Base-by-base conservation (phyloP, 2,888 invertebrate genomes). In the Melipona beecheii region DNA sequence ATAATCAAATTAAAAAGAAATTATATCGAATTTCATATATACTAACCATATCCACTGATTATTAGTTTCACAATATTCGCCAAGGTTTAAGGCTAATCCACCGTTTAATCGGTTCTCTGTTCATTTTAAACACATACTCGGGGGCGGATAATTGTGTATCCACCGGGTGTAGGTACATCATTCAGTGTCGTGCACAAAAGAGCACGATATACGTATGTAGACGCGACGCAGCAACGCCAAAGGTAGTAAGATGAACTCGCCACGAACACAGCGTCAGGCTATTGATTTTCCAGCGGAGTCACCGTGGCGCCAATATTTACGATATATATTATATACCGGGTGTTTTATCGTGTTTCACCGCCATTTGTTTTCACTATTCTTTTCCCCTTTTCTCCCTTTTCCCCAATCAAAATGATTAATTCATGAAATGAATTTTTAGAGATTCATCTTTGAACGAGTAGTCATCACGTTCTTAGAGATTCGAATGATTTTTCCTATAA, bases 251-350 rank as follows among this genome's bases (percentile, higher is more conserved):
- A 89, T 81, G 90, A 84, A 85, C 84, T 80, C 77, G 84, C 81
- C 85, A 78, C 66, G 78, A 81, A 78, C 86, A 91, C 88, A 92
- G 89, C 86, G 89, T 87, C 86, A 86, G 36, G 75, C 87, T 94
- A 94, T 94, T 94, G 93, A 94, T 94, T 93, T 94, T 93, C 91
- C 87, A 89, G 83, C 89, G 91, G 92, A 93, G 93, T 93, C 93
- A 91, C 91, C 90, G 90, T 89, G 93, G 93, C 93, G 93, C 93
- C 93, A 91, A 89, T 91, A 85, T 79, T 82, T 81, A 65, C 84
- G 68, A 66, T 70, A 75, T 75, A 68, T 54, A 54, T 52, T 43
- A n/a, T 24, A 52, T 56, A 82, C 62, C 56, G 69, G 64, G 81
- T 82, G 81, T 27, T 56, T 19, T 36, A 31, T 21, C 13, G 13